Base-by-base conservation (phyloP, 2,797 vertebrate species). In the Valencia hispanica region DNA sequence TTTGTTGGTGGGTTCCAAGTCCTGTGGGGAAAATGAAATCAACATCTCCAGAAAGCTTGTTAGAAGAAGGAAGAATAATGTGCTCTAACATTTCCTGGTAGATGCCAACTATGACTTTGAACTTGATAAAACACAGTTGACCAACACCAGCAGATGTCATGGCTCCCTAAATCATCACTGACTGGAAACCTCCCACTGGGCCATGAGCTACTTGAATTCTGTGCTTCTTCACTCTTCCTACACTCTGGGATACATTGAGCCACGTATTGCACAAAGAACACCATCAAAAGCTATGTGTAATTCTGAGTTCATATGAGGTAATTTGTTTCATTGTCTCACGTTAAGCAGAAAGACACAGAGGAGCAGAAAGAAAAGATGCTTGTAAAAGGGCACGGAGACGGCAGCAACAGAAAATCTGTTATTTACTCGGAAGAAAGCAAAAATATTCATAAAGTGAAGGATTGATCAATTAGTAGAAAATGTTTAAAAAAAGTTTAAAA, bases 321-420 rank as follows among this genome's bases (percentile, higher is more conserved):
- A 79, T 70, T 2, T 1, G n/a, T 68, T 91, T 68, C 81, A 57
- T 72, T 78, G 20, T 84, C 43, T 53, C 74, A 72, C 15, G n/a
- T 4, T 18, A 18, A 75, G 9, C 2, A n/a, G 17, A 72, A 25
- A 41, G 4, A 25, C 18, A 71, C 34, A 39, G 12, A 25, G 73
- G n/a, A 55, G 51, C 5, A 59, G 11, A 55, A 27, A 55, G 25
- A 55, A 17, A 59, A 3, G 2, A 15, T 2, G 20, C 74, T 75
- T 36, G 30, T 36, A 57, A 8, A 73, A 53, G 41, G 4, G 43
- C 43, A 45, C 12, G 1, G 30, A 68, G 68, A 79, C 76, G 22
- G 61, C 20, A 68, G 1, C 27, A 74, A 83, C 55, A 78, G 36
- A 66, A 71, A 1, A 6, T 61, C 32, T 79, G 59, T 79, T 55